Evolutionary conservation across 2,113 vertebrate genomes (phyloP).

Genomic region (Puma concolor): DNA sequence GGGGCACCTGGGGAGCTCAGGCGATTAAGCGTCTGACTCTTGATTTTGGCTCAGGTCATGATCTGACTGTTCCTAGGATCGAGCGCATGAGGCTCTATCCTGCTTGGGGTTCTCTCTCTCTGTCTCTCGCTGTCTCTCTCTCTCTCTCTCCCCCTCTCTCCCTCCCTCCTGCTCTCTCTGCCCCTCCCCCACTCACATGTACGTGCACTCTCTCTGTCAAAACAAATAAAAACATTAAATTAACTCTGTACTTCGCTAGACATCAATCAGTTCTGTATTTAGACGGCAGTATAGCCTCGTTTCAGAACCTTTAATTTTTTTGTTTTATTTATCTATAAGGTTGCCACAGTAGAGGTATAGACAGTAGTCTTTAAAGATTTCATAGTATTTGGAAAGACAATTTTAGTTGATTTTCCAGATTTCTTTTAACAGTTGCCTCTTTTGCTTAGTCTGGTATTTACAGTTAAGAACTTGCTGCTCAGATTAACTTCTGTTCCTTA

Average conservation of each 20-base stretch:
- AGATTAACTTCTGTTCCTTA: background rate
- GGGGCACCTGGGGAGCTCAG: no score
- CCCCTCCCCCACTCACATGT: background rate
- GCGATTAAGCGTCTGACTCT: no score
- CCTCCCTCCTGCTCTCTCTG: background rate
- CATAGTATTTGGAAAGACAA: background rate
- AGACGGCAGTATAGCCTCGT: background rate
- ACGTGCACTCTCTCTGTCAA: no score
- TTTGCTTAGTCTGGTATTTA: background rate
- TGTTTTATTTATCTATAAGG: background rate
- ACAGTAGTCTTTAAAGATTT: background rate
- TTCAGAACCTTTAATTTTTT: background rate
- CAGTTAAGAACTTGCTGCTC: background rate
- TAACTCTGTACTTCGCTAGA: background rate
- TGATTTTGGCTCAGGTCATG: no score
- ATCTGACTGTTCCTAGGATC: no score
- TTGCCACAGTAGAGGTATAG: background rate
- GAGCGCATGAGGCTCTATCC: no score
- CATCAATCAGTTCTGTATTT: background rate
- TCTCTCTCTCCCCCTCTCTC: fast-evolving
- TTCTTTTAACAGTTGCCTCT: background rate
- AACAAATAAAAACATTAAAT: background rate
- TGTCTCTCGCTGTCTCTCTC: no score
- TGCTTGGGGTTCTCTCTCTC: no score
- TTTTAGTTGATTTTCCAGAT: background rate